Conservation (phyloP, 2,888 invertebrate genomes). For the Cephus runcator region DNA sequence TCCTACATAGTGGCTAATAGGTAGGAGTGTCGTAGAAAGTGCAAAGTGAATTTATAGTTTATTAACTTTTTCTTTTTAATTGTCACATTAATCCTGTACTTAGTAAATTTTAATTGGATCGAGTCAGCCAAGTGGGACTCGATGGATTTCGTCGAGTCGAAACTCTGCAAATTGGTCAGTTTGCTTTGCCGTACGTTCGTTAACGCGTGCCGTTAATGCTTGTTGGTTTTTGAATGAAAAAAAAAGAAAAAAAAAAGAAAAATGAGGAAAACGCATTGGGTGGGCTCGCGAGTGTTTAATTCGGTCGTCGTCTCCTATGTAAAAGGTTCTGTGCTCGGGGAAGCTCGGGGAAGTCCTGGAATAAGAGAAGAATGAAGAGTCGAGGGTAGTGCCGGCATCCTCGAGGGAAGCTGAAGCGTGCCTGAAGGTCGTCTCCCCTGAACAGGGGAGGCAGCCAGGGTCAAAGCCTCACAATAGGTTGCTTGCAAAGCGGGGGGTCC, state of each 20-base stretch:
- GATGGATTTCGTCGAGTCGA: not conserved
- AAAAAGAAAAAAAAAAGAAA: not conserved
- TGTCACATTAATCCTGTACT: not conserved
- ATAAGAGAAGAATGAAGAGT: conserved; percentile 33
- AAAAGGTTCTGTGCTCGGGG: not conserved
- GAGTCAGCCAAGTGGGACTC: not conserved
- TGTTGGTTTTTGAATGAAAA: not conserved
- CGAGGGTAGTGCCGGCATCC: conserved; percentile 14
- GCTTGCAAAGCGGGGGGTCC: conserved; percentile 58
- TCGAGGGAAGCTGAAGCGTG: conserved; percentile 7
- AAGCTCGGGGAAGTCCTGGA: not conserved
- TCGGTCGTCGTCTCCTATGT: not conserved
- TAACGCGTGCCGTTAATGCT: not conserved
- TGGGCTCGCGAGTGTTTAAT: not conserved
- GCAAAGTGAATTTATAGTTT: not conserved
- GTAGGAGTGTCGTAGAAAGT: not conserved
- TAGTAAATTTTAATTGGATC: not conserved
- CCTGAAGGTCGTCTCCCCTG: conserved; percentile 42
- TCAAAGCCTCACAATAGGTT: conserved; percentile 59
- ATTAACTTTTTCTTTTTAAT: not conserved
- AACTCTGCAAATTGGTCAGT: not conserved
- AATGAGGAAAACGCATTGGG: not conserved
- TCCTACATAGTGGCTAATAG: not conserved
- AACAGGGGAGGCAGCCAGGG: conserved; percentile 41
- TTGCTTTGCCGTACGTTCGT: too few species aligned